Conservation (phyloP, 2,888 invertebrate genomes). For the Saturnia pavonia region DNA sequence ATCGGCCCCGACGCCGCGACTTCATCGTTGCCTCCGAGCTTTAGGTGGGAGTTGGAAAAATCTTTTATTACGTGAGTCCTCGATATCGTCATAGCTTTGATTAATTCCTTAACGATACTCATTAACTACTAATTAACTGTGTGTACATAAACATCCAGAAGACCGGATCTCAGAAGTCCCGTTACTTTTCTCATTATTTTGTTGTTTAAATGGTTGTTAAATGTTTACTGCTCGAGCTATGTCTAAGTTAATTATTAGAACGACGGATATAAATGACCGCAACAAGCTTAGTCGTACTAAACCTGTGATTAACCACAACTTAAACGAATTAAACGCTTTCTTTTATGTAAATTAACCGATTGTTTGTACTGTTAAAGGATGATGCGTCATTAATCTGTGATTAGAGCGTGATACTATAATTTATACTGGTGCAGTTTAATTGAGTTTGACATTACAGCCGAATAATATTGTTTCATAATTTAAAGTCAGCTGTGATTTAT, state of each 20-base stretch:
- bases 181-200: constrained; percentile 61
- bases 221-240: constrained; percentile 57
- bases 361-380: constrained; percentile 56
- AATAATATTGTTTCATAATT: constrained; percentile 38
- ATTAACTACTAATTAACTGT: constrained; percentile 21
- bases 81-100: constrained; percentile 50
- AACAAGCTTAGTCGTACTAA: constrained; percentile 61
- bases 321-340: constrained; percentile 75
- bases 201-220: constrained; percentile 69
- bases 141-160: constrained; percentile 12
- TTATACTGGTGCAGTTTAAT: constrained; percentile 46
- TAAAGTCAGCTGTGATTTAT: constrained; percentile 11
- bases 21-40: constrained; percentile 87
- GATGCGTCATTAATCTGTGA: constrained; percentile 53
- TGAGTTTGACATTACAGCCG: constrained; percentile 50
- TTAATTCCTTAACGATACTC: constrained; percentile 36
- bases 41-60: constrained; percentile 91
- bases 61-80: constrained; percentile 88
- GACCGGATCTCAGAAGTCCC: constrained; percentile 60
- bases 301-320: constrained; percentile 70
- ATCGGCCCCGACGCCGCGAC: constrained; percentile 70
- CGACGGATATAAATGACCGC: constrained; percentile 74
- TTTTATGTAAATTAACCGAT: constrained; percentile 74
- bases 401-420: constrained; percentile 45
- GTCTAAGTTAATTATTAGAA: constrained; percentile 69